Conservation (phyloP, 23 tunicate species). For the Ciona savignyi region DNA sequence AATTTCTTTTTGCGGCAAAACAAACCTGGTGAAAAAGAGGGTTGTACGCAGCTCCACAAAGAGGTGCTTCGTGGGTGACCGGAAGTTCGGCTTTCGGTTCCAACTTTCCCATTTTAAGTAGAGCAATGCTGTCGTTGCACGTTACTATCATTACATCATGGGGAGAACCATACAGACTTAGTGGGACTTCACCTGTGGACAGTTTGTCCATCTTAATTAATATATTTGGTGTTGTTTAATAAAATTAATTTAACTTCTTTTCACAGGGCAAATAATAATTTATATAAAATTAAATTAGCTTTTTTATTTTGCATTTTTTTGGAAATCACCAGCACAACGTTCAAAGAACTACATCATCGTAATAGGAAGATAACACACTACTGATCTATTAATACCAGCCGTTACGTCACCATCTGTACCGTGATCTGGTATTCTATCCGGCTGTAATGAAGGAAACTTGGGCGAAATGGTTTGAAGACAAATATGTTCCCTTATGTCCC, state of each 20-base stretch:
- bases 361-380: too few relatives aligned
- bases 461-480: constrained; percentile 85
- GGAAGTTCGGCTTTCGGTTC: constrained; percentile 79
- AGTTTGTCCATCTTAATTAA: too few relatives aligned
- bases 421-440: constrained; percentile 89
- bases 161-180: constrained; percentile 50
- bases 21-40: constrained; percentile 77
- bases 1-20: too few relatives aligned
- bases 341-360: too few relatives aligned
- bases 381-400: too few relatives aligned
- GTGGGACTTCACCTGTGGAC: constrained; percentile 92
- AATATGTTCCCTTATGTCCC: constrained; percentile 85
- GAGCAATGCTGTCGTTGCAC: constrained; percentile 83
- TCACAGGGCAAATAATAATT: too few relatives aligned
- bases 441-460: constrained; percentile 73
- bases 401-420: too few relatives aligned
- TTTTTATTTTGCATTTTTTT: too few relatives aligned
- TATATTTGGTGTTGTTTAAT: too few relatives aligned
- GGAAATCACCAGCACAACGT: too few relatives aligned
- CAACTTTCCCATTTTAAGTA: constrained; percentile 85
- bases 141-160: constrained; percentile 67
- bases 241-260: too few relatives aligned
- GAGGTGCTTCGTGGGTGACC: constrained; percentile 83
- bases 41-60: constrained; percentile 71
- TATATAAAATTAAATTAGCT: too few relatives aligned